A percentile compares a stretch with the other conserved stretches of the same genome.
phyloP scores from a whole-genome alignment of 2,113 vertebrate genomes.

The Hippolais icterina region DNA sequence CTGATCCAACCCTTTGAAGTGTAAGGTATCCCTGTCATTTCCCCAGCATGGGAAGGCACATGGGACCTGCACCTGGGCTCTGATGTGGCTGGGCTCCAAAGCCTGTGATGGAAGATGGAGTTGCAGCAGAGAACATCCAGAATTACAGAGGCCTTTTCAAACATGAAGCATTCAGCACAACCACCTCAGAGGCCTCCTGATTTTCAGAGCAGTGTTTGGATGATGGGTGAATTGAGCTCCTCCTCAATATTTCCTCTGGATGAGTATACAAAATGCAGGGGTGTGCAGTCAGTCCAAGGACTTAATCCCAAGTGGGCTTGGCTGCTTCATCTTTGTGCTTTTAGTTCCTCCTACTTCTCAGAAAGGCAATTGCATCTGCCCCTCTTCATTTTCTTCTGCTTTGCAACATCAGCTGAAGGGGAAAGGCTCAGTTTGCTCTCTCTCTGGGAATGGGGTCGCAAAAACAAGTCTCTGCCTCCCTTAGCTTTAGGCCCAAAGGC shows the following conservation, averaged over 20 bases:
- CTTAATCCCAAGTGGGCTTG: neutral
- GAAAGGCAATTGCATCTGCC: neutral
- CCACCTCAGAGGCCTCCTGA: neutral
- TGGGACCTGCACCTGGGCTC: accelerated
- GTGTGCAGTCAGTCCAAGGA: neutral
- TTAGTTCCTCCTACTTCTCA: neutral
- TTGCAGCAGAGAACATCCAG: too few species aligned
- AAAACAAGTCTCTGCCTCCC: neutral
- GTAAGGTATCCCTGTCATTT: neutral
- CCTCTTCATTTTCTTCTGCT: neutral
- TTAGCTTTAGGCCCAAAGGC: neutral
- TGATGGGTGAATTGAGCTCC: neutral
- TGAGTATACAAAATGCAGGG: neutral
- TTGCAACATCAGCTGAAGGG: neutral
- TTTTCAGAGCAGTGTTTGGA: neutral
- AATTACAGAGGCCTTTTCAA: neutral
- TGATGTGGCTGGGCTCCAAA: neutral
- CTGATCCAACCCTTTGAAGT: neutral
- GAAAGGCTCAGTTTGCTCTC: neutral
- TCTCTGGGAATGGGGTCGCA: neutral
- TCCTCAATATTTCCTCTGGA: neutral
- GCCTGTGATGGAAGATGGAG: neutral
- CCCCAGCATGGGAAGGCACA: neutral
- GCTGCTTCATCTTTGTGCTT: neutral
- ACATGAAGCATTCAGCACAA: neutral